phyloP scores from a whole-genome alignment of 2,797 vertebrate genomes.

The Phylloscopus collybita region DNA sequence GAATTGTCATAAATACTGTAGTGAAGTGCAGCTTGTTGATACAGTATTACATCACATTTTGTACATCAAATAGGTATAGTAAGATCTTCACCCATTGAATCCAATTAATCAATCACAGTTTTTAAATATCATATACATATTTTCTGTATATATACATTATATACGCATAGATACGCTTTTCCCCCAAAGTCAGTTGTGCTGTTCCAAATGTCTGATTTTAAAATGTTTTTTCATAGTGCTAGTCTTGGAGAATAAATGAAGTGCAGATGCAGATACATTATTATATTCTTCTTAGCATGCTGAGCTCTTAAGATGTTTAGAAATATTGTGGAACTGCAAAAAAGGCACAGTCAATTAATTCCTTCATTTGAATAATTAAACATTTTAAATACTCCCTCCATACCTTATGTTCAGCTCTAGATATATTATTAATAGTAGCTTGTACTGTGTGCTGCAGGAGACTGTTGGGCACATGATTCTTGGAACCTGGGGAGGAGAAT shows the following conservation, averaged over 20 bases:
- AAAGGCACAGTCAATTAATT: conserved; percentile 64
- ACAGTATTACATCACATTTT: not conserved
- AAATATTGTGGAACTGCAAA: conserved; percentile 37
- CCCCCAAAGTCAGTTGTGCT: not conserved
- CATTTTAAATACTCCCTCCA: conserved; percentile 71
- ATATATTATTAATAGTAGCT: conserved; percentile 67
- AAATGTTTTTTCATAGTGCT: not conserved
- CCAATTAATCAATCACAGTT: not conserved
- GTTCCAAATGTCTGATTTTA: not conserved
- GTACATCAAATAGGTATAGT: not conserved
- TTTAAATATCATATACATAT: not conserved
- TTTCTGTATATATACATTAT: not conserved
- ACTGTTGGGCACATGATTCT: conserved; percentile 47
- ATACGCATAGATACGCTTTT: not conserved
- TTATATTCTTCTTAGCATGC: not conserved
- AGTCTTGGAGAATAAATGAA: not conserved
- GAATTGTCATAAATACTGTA: not conserved
- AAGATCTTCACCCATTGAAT: not conserved
- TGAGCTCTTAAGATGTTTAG: conserved; percentile 35
- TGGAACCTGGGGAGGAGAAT: conserved; percentile 28
- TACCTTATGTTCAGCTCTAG: conserved; percentile 49
- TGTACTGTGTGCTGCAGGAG: conserved; percentile 47
- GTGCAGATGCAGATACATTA: not conserved
- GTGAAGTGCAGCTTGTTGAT: not conserved
- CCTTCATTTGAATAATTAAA: conserved; percentile 73